Evolutionary conservation across 2,797 vertebrate genomes (phyloP), one percentile per base, ranked within the genome.

Genomic region (Sternotherus odoratus): DNA sequence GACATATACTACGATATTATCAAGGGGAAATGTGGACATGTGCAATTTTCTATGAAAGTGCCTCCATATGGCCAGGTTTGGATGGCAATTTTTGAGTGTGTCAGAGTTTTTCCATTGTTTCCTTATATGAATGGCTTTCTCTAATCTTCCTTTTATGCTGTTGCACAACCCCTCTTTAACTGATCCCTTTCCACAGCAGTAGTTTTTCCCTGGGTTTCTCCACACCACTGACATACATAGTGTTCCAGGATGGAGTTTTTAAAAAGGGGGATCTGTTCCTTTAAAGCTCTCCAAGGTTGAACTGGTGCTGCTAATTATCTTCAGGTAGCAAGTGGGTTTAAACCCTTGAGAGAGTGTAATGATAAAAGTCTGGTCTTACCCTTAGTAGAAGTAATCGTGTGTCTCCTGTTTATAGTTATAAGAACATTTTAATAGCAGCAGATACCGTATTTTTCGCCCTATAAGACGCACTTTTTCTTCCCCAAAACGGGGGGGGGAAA

Each of bases 361-460:
- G 69, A 86, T 94, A 74, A 95, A 95, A 91, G 79, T 13, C 51
- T 77, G 12, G 54, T 82, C 17, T 60, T 84, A 90, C 69, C 82
- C 26, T 13, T 15, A 88, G 81, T 79, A 56, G 21, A 91, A 50
- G 30, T 94, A 86, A 39, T 66, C 16, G 79, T 95, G n/a, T 89
- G 26, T 90, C 81, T 94, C 66, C 94, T 86, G 33, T 94, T 93
- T 94, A 83, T 79, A 66, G 33, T 85, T 89, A 92, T 95, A 92
- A 85, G 81, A 87, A 80, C 78, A 79, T 92, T 95, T 95, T 91
- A 89, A 91, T 94, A 92, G 77, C 87, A 93, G 26, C 69, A 87
- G 84, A 75, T 93, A n/a, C n/a, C n/a, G n/a, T n/a, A n/a, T n/a
- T n/a, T n/a, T n/a, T n/a, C n/a, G n/a, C n/a, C n/a, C n/a, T n/a